Base-by-base conservation (phyloP, 2,797 vertebrate species). In the Otolemur crassicaudatus region DNA sequence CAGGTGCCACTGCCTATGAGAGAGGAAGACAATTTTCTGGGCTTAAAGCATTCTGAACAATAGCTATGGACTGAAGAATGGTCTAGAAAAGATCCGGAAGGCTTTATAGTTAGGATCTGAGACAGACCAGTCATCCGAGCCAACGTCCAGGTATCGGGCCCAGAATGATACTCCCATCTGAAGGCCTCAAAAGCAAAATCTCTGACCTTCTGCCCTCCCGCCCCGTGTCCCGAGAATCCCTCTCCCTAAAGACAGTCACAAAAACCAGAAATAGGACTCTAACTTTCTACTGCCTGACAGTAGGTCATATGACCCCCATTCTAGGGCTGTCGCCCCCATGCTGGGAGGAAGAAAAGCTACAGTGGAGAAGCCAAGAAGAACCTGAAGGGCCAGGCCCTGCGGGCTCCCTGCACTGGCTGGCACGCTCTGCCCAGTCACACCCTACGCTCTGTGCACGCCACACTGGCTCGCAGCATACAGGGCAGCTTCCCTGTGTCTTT, bases 381-480 rank as follows among this genome's bases (percentile, higher is more conserved):
- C 37, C 27, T 65, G 63, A 31, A 65, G 0, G 2, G 43, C 5
- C 5, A 29, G 17, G 73, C 17, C 73, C 46, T 3, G 73, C 16
- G 1, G 73, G 43, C 27, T 31, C 29, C 43, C 73, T 76, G 29
- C 43, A 49, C 19, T 20, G 49, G 73, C 73, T 49, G 43, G 10
- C 23, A 2, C 17, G 16, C 27, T 14, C 12, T 12, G 12, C 23
- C 29, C 29, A 3, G 17, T 13, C 61, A 29, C 29, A 7, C 43
- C 31, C 43, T 11, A 19, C 73, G 12, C 1, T 0, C 19, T 17
- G 3, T 12, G 31, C 1, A 1, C 11, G 13, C 75, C n/a, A 53
- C 75, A 13, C 7, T 0, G 5, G 23, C 7, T 20, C 20, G 3
- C 31, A 31, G 19, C 19, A 0, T 77, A 27, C 31, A n/a, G 37